Conservation (phyloP, 2,113 vertebrate species). For the Lepus timidus region DNA sequence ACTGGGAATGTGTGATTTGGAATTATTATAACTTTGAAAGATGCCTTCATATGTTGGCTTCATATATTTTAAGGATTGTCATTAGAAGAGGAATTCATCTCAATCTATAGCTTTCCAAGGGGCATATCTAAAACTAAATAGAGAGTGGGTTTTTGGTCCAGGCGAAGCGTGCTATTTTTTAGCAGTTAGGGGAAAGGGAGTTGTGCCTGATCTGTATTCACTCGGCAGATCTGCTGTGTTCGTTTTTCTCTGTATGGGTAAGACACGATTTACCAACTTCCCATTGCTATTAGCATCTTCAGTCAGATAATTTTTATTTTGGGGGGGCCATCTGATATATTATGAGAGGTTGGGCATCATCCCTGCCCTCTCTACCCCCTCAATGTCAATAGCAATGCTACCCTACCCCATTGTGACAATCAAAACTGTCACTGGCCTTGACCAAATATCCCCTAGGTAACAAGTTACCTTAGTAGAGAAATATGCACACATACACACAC, state of each 20-base stretch:
- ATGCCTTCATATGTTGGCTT: neutral
- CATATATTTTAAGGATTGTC: neutral
- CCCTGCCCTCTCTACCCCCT: neutral
- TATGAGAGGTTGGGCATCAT: neutral
- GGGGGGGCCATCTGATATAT: rapidly evolving
- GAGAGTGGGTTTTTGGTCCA: neutral
- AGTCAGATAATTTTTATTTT: neutral
- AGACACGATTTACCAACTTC: neutral
- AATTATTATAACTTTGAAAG: neutral
- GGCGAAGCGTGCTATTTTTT: neutral
- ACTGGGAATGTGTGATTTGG: neutral
- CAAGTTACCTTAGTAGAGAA: neutral
- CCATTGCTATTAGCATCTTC: neutral
- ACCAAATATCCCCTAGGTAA: neutral
- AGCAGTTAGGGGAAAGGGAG: neutral
- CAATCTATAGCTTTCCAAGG: neutral
- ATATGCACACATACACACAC: neutral
- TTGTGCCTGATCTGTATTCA: neutral
- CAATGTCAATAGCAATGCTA: neutral
- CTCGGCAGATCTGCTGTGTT: neutral
- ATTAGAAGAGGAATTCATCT: neutral
- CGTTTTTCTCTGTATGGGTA: neutral
- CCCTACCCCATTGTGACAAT: neutral
- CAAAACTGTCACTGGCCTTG: neutral
- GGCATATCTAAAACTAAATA: neutral